Conservation (phyloP, 2,888 invertebrate species). For the Standfussiana lucernea region DNA sequence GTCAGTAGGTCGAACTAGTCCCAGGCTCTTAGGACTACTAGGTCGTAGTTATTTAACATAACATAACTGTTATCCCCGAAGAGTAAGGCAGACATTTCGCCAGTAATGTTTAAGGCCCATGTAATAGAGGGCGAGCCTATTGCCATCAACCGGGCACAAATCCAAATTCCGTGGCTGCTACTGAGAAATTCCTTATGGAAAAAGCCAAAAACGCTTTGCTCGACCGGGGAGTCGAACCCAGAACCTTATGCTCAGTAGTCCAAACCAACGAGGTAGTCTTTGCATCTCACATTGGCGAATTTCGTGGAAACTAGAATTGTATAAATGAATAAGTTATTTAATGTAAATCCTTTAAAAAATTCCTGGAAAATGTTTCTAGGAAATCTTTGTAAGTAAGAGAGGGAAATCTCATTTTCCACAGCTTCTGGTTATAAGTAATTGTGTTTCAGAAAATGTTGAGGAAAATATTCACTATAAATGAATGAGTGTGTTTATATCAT, state of each 20-base stretch:
- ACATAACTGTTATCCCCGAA: too few relatives aligned
- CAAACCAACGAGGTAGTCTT: background rate
- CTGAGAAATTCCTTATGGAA: too few relatives aligned
- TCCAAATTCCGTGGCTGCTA: too few relatives aligned
- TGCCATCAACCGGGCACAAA: too few relatives aligned
- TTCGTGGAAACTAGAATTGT: background rate
- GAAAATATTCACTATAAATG: background rate
- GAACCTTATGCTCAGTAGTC: too few relatives aligned
- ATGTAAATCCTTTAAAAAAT: background rate
- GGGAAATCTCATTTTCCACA: background rate
- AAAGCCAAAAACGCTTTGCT: too few relatives aligned
- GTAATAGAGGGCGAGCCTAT: too few relatives aligned
- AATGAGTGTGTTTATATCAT: background rate
- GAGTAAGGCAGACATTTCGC: too few relatives aligned
- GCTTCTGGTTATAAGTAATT: background rate
- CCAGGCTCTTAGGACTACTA: background rate
- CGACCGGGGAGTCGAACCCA: too few relatives aligned
- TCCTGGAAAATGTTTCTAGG: background rate
- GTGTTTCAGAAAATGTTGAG: background rate
- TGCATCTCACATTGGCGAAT: background rate
- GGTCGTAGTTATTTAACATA: background rate
- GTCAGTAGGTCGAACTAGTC: background rate
- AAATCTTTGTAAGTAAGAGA: background rate
- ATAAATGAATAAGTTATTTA: background rate
- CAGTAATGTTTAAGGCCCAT: too few relatives aligned